Evolutionary conservation across 53 echinoderm and acorn worm genomes (phyloP).

Genomic region (Antedon mediterranea): DNA sequence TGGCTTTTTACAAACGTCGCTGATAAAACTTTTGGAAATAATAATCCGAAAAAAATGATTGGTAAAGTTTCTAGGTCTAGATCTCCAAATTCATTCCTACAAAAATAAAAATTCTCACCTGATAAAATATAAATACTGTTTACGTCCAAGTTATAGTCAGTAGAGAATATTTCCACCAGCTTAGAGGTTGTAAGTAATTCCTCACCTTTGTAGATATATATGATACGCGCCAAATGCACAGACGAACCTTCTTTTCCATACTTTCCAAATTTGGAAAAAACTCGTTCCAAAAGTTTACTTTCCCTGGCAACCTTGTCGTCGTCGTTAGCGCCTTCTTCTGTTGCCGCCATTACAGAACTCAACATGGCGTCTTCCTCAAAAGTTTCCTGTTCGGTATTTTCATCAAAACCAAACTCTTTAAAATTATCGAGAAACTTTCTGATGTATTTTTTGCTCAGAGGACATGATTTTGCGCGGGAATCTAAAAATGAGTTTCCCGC

Average conservation of each 20-base stretch:
- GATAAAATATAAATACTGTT: not conserved
- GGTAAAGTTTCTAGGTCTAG: too few species aligned
- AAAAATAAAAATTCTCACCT: not conserved
- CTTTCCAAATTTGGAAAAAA: not conserved
- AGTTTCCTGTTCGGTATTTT: not conserved
- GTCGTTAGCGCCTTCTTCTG: not conserved
- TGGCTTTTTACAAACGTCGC: too few species aligned
- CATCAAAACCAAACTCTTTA: not conserved
- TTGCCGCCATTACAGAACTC: not conserved
- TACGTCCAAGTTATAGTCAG: not conserved
- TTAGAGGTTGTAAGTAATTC: not conserved
- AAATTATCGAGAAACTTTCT: not conserved
- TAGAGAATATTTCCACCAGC: not conserved
- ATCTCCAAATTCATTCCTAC: too few species aligned
- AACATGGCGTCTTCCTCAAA: not conserved
- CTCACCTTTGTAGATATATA: not conserved
- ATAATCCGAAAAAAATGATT: too few species aligned
- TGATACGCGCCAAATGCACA: not conserved
- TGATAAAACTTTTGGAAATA: too few species aligned
- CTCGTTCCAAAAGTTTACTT: not conserved
- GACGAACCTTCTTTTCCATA: not conserved
- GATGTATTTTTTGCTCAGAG: not conserved
- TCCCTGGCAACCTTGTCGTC: not conserved
- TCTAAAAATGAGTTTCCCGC: not conserved
- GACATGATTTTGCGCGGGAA: not conserved